Base-by-base conservation (phyloP, 2,113 vertebrate genomes). In the Dipodomys merriami region DNA sequence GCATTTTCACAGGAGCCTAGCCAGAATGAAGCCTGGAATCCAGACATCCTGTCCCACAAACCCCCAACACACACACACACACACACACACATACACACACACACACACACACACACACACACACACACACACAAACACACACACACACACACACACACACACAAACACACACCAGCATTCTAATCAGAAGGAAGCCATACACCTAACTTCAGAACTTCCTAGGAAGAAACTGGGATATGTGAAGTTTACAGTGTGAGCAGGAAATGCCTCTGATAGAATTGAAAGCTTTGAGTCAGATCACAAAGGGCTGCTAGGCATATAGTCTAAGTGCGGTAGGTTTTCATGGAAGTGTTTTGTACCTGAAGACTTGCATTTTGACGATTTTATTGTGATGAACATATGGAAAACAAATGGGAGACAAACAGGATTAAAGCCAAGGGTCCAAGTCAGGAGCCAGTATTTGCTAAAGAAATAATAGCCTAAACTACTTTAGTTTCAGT, bases 321-420 rank as follows among this genome's bases (percentile, higher is more conserved):
- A n/a, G 27, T 22, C 64, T 46, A 67, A 46, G 15, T 60, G 10
- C 8, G 13, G 60, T 69, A 1, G 23, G 4, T 30, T 62, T 46
- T 46, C 53, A 72, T 25, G 35, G 20, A 16, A 79, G 3, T 9
- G 10, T 49, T 76, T 90, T 64, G 4, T 65, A 39, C 13, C 35
- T 44, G 8, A 83, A 81, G 20, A 46, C 29, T 64, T 84, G 5
- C 33, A 57, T 89, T 86, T 72, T 27, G 81, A 88, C 53, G 23
- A 19, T 44, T 18, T n/a, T 60, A 80, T 68, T 83, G n/a, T 86
- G 53, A 86, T 83, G 72, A 78, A 60, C 35, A 62, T 78, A 29
- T 68, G 46, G 33, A 44, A 23, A 39, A 86, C 83, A 68, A 7
- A 18, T 20, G 33, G 22, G 19, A 74, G 35, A 60, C 7, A 80